phyloP scores from a whole-genome alignment of 2,888 invertebrate species.

The Cantharis rustica region DNA sequence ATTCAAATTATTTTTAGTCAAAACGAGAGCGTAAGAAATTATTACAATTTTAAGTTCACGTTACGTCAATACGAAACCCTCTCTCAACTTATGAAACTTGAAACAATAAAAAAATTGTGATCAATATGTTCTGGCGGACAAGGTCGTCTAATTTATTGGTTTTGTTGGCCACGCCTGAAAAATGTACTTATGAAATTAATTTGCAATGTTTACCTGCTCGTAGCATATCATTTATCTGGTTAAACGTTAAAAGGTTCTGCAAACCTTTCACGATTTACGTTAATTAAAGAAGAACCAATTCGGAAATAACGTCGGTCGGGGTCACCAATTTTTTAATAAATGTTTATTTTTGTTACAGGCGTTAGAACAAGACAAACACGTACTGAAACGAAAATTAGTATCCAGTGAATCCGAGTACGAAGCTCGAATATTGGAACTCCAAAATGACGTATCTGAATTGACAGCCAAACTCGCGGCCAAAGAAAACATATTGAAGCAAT shows the following conservation, averaged over 20 bases:
- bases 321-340: not conserved
- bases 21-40: not conserved
- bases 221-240: not conserved
- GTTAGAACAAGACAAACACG: constrained; percentile 92
- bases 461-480: constrained; percentile 74
- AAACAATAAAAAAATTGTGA: not conserved
- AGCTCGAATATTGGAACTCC: constrained; percentile 81
- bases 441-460: constrained; percentile 83
- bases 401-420: constrained; percentile 89
- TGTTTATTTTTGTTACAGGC: constrained; percentile 62
- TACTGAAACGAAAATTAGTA: constrained; percentile 81
- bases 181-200: not conserved
- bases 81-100: not conserved
- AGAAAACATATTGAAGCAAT: constrained; percentile 64
- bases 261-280: not conserved
- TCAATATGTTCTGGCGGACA: not conserved
- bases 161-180: not conserved
- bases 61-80: not conserved
- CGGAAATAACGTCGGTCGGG: too few relatives aligned
- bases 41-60: not conserved
- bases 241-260: not conserved
- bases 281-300: not conserved
- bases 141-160: not conserved
- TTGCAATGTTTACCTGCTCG: not conserved
- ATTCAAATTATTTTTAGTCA: not conserved